Base-by-base conservation (phyloP, 2,113 vertebrate genomes). In the Cottus gobio region DNA sequence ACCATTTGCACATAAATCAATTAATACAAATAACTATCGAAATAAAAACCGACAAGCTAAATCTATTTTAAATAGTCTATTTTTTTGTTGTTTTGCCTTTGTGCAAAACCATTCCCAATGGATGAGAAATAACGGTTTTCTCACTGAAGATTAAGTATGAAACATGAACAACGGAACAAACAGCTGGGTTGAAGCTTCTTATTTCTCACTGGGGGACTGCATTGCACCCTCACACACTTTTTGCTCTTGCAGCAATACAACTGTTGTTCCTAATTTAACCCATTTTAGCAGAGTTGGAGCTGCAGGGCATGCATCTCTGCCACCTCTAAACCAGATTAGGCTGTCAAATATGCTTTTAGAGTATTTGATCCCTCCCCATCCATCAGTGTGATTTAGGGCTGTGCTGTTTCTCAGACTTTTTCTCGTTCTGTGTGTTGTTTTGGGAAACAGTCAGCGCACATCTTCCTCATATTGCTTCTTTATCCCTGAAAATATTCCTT, bases 251-350 rank as follows among this genome's bases (percentile, higher is more conserved):
- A 76, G 77, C 80, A 84, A 79, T 77, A 79, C 81, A 84, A 87
- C n/a, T 63, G 57, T 72, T 68, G 72, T 85, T 65, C 61, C 58
- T 87, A 85, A 88, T 90, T 89, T 75, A 90, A 85, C 79, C 75
- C 71, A 74, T 87, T 69, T 89, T 36, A 88, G 80, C 77, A 77
- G 77, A 70, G 58, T 58, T 62, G 28, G 71, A 75, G 87, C 81
- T 76, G 50, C 82, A 61, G 84, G 83, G 78, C 84, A 85, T 86
- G 83, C 81, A 77, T 86, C 83, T 84, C 75, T 78, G 86, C 76
- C 84, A 87, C 82, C 77, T 79, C 74, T 46, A 90, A 88, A 91
- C 84, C 76, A 82, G 80, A 91, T 91, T 86, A 90, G 68, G 20
- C 82, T 89, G 85, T 90, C 85, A 83, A 79, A 81, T 84, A 58